A percentile compares a stretch with the other conserved stretches of the same genome.
Conservation (phyloP, 2,113 vertebrate genomes). For the Amphilophus citrinellus region DNA sequence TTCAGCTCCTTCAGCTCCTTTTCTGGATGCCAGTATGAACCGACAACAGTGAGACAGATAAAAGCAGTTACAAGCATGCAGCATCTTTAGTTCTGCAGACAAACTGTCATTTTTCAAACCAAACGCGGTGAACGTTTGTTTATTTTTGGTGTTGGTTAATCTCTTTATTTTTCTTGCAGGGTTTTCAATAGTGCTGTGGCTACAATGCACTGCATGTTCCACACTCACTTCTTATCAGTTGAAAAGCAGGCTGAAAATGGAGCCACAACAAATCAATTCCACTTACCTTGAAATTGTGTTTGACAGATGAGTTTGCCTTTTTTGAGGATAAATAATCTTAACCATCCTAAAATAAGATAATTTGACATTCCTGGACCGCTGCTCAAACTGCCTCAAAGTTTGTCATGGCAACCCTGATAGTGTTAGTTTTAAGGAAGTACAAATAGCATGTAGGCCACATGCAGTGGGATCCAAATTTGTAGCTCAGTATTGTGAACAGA, state of each 20-base stretch:
- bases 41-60: not conserved
- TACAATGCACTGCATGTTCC: not conserved
- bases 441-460: slow-evolving; percentile 56
- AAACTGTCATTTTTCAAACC: not conserved
- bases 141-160: not conserved
- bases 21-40: not conserved
- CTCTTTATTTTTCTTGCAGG: not conserved
- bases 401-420: slow-evolving; percentile 38
- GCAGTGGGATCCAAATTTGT: slow-evolving; percentile 36
- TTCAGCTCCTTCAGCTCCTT: not conserved
- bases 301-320: slow-evolving; percentile 6
- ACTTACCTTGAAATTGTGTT: not conserved
- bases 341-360: not conserved
- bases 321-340: not conserved
- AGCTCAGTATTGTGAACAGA: slow-evolving; percentile 25
- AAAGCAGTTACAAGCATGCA: not conserved
- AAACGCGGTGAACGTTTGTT: not conserved
- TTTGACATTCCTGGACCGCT: not conserved
- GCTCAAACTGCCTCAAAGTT: slow-evolving; percentile 15
- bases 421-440: slow-evolving; percentile 27
- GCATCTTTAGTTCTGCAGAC: not conserved
- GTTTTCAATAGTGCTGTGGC: not conserved
- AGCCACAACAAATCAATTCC: not conserved
- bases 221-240: not conserved
- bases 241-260: not conserved